Conservation (phyloP, 2,113 vertebrate species). For the Cricetomys ansorgei region DNA sequence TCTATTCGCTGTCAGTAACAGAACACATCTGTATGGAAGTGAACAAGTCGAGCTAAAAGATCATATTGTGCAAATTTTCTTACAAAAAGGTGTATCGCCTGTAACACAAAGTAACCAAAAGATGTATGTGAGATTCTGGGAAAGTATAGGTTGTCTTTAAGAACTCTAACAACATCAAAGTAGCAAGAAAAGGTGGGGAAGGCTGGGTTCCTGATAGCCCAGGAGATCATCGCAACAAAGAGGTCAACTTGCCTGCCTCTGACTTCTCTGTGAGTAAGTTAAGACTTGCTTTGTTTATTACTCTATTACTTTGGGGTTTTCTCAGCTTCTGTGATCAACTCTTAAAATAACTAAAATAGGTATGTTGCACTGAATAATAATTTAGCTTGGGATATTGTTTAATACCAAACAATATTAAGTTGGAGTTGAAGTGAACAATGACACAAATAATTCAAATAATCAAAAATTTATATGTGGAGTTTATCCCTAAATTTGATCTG, state of each 20-base stretch:
- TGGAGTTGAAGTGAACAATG: constrained; percentile 20
- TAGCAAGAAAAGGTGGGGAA: not conserved
- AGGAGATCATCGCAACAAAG: not conserved
- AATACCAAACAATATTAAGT: constrained; percentile 22
- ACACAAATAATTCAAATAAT: not conserved
- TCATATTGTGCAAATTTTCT: not conserved
- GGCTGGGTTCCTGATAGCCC: not conserved
- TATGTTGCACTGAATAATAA: not conserved
- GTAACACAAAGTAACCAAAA: not conserved
- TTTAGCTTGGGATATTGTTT: not conserved
- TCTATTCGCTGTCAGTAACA: not conserved
- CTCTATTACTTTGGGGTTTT: constrained; percentile 1
- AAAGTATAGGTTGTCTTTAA: not conserved
- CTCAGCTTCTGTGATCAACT: not conserved
- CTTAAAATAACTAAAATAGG: not conserved
- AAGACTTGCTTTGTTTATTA: not conserved
- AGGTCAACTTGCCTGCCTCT: not conserved
- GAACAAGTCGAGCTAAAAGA: not conserved
- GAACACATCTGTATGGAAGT: not conserved
- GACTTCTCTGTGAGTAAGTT: not conserved
- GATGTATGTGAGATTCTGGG: not conserved
- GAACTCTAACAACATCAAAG: not conserved
- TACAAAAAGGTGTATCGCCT: not conserved
- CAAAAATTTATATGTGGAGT: constrained; percentile 17
- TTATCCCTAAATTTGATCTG: not conserved